Evolutionary conservation across 1,140 invertebrate species (phyloP).

Genomic region (Plodia interpunctella): DNA sequence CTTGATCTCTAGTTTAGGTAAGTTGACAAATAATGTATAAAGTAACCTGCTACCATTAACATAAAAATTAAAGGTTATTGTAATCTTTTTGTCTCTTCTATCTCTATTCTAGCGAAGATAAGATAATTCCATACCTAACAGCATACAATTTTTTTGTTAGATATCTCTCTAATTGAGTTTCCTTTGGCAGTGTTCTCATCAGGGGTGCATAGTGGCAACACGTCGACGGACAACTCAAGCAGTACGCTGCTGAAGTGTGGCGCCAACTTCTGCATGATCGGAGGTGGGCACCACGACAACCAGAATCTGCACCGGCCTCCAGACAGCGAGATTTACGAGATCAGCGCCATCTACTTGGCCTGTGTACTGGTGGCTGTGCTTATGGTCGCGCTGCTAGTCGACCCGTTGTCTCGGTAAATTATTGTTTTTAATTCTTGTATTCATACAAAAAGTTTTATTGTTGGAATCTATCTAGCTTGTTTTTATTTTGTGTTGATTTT

Average conservation of each 20-base stretch:
- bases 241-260: conserved; percentile 84
- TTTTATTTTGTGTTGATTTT: too few species aligned
- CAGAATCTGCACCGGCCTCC: conserved; percentile 86
- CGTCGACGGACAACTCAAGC: conserved; percentile 67
- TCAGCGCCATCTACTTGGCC: conserved; percentile 91
- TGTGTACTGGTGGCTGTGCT: conserved; percentile 91
- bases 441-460: too few species aligned
- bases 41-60: too few species aligned
- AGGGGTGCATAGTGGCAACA: conserved; percentile 82
- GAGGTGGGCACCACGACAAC: conserved; percentile 79
- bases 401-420: conserved; percentile 88
- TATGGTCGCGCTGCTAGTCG: conserved; percentile 91
- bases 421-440: background rate
- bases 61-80: too few species aligned
- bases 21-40: too few species aligned
- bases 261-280: conserved; percentile 88
- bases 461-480: too few species aligned
- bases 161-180: too few species aligned
- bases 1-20: conserved; percentile 95
- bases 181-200: conserved; percentile 82
- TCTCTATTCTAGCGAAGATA: too few species aligned
- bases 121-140: too few species aligned
- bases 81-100: too few species aligned
- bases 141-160: too few species aligned
- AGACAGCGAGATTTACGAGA: conserved; percentile 90